phyloP scores from a whole-genome alignment of 2,113 vertebrate species.

The Hemiscyllium ocellatum region DNA sequence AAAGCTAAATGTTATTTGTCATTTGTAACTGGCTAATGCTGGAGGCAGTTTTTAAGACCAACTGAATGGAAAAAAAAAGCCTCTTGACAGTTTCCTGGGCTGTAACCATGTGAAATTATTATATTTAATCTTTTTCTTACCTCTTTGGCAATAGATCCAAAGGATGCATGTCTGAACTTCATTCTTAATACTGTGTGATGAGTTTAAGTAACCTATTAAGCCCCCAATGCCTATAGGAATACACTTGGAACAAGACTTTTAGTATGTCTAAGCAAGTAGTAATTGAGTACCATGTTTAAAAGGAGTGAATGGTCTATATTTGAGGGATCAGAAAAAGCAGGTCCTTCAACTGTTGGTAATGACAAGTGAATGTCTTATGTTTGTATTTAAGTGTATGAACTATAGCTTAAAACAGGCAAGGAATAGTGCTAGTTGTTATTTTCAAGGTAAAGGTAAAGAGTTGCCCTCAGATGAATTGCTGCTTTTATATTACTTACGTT shows the following conservation, averaged over 20 bases:
- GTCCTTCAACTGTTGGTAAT: not conserved
- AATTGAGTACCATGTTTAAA: slow-evolving; percentile 1
- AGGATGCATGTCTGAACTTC: not conserved
- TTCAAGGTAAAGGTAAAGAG: no score
- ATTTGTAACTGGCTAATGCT: slow-evolving; percentile 27
- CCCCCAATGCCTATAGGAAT: not conserved
- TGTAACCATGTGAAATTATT: slow-evolving; percentile 20
- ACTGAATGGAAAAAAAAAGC: not conserved
- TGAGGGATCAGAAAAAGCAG: not conserved
- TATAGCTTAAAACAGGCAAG: not conserved
- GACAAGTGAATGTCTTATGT: not conserved
- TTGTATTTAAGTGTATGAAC: not conserved
- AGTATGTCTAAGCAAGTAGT: slow-evolving; percentile 3
- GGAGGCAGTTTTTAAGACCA: not conserved
- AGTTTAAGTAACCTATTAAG: not conserved
- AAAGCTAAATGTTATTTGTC: slow-evolving; percentile 31
- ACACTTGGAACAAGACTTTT: not conserved
- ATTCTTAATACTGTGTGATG: not conserved
- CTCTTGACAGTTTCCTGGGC: slow-evolving; percentile 26
- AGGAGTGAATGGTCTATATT: not conserved
- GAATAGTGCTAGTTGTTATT: not conserved
- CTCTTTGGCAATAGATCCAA: slow-evolving; percentile 31
- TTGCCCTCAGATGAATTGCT: not conserved
- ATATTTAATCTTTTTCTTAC: slow-evolving; percentile 27
- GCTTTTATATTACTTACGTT: not conserved